Evolutionary conservation across 2,888 invertebrate genomes (phyloP).

Genomic region (Stegana nigrithorax): DNA sequence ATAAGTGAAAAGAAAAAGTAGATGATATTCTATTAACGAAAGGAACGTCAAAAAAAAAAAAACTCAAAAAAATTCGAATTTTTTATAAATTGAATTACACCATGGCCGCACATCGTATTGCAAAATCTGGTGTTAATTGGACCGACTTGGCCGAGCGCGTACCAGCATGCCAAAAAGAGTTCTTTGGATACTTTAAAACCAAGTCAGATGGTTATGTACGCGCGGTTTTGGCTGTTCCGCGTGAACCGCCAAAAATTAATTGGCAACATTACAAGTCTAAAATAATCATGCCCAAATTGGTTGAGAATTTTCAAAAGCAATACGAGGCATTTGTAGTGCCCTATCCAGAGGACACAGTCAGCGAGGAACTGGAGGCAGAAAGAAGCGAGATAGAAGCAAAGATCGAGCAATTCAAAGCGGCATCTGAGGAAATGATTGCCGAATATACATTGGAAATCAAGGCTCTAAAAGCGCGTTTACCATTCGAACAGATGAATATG

Average conservation of each 20-base stretch:
- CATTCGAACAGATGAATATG: slow-evolving; percentile 84
- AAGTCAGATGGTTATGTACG: background rate
- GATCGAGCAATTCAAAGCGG: slow-evolving; percentile 38
- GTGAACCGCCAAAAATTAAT: slow-evolving; percentile 77
- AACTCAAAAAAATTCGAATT: background rate
- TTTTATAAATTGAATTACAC: background rate
- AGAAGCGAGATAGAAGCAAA: slow-evolving; percentile 72
- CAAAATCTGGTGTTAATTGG: slow-evolving; percentile 3
- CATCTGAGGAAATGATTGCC: slow-evolving; percentile 63
- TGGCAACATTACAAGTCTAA: slow-evolving; percentile 81
- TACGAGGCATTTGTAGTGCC: slow-evolving; percentile 69
- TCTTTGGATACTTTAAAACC: background rate
- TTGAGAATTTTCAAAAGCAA: slow-evolving; percentile 85
- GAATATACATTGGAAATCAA: slow-evolving; percentile 73
- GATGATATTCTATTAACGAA: background rate
- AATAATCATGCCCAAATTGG: slow-evolving; percentile 79
- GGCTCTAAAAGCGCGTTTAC: slow-evolving; percentile 74
- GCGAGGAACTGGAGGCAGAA: slow-evolving; percentile 73
- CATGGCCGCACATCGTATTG: background rate
- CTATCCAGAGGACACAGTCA: slow-evolving; percentile 34
- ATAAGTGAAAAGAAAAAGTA: background rate
- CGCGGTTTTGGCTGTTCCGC: background rate
- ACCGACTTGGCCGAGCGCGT: background rate
- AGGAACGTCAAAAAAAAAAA: background rate
- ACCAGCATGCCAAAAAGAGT: background rate